phyloP scores from a whole-genome alignment of 2,888 invertebrate species.

The Ectobius pallidus region DNA sequence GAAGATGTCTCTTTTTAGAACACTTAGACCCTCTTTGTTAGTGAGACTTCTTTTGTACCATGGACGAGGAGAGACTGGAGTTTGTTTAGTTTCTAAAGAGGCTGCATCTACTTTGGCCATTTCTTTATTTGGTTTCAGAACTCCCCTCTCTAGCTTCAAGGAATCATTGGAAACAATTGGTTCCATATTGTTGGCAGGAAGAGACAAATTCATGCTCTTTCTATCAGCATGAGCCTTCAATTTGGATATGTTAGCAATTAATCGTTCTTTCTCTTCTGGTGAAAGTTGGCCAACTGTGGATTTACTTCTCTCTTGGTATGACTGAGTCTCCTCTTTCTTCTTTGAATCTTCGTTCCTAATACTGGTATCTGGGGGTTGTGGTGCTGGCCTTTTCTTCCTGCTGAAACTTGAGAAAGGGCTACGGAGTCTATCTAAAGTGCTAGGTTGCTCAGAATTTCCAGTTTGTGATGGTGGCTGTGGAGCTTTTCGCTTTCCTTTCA shows the following conservation, averaged over 20 bases:
- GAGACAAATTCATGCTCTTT: slow-evolving; percentile 37
- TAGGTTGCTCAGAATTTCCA: background rate
- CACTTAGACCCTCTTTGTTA: slow-evolving; percentile 48
- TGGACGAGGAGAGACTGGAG: slow-evolving; percentile 62
- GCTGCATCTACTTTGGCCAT: slow-evolving; percentile 39
- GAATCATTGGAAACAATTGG: slow-evolving; percentile 49
- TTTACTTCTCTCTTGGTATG: slow-evolving; percentile 17
- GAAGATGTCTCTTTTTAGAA: slow-evolving; percentile 46
- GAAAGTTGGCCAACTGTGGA: slow-evolving; percentile 40
- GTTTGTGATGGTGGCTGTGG: slow-evolving; percentile 67
- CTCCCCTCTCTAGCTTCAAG: slow-evolving; percentile 58
- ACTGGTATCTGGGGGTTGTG: slow-evolving; percentile 54
- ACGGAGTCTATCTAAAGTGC: slow-evolving; percentile 38
- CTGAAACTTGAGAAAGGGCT: slow-evolving; percentile 43
- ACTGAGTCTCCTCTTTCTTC: background rate
- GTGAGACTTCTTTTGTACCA: slow-evolving; percentile 67
- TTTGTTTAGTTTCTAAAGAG: slow-evolving; percentile 31
- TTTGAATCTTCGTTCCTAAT: background rate
- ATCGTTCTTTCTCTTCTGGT: slow-evolving; percentile 45
- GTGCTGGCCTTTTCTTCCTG: slow-evolving; percentile 56
- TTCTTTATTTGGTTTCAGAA: slow-evolving; percentile 56
- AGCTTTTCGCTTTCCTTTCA: slow-evolving; percentile 76
- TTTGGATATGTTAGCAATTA: slow-evolving; percentile 46
- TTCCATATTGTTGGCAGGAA: slow-evolving; percentile 38
- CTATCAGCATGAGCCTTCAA: slow-evolving; percentile 46